phyloP scores from a whole-genome alignment of 2,888 invertebrate species.

The Myathropa florea region DNA sequence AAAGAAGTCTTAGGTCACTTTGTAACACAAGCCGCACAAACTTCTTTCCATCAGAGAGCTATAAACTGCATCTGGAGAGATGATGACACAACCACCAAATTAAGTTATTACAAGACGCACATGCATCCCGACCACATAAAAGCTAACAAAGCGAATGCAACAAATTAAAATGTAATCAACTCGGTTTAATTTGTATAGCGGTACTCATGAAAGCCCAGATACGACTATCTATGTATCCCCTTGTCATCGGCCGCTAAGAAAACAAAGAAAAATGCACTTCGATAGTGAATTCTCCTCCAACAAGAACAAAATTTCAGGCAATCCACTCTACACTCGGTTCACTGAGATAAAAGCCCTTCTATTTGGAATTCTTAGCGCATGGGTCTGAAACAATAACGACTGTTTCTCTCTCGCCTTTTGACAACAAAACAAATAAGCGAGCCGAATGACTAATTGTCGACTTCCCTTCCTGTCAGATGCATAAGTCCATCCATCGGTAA shows the following conservation, averaged over 20 bases:
- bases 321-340: not conserved
- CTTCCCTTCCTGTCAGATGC: not conserved
- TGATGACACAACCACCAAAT: not conserved
- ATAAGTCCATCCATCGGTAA: not conserved
- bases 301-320: constrained; percentile 19
- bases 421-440: constrained; percentile 54
- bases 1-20: constrained; percentile 3
- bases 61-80: not conserved
- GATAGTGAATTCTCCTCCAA: constrained; percentile 20
- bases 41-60: not conserved
- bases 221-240: not conserved
- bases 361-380: constrained; percentile 16
- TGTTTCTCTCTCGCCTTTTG: constrained; percentile 35
- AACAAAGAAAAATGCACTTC: constrained; percentile 36
- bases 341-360: constrained; percentile 27
- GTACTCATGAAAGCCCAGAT: constrained; percentile 33
- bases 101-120: constrained; percentile 5
- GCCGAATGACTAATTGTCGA: constrained; percentile 59
- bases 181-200: constrained; percentile 45
- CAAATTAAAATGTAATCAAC: constrained; percentile 35
- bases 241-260: constrained; percentile 3
- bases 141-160: constrained; percentile 25
- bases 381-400: constrained; percentile 56
- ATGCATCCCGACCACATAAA: constrained; percentile 6
- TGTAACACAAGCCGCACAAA: not conserved